A percentile compares a stretch with the other conserved stretches of the same genome.
Evolutionary conservation across 1,140 invertebrate genomes (phyloP).

Genomic region (Metopolophium dirhodum): DNA sequence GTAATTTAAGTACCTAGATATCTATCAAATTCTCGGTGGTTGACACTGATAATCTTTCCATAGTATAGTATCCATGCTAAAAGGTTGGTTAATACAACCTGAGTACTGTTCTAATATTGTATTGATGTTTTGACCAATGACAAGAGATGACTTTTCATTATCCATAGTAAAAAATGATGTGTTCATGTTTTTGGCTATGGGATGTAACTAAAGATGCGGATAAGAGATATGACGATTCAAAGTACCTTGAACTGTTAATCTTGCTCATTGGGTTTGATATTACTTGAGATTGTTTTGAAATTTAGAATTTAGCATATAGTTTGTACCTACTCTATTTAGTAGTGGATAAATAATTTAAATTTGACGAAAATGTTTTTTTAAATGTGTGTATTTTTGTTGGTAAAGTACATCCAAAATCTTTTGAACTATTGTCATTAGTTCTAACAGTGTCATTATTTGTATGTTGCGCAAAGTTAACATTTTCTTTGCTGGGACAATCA

Average conservation of each 20-base stretch:
- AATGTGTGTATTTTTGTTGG: background rate
- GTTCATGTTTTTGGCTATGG: background rate
- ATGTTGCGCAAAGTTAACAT: background rate
- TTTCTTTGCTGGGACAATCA: background rate
- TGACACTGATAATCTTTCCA: conserved; percentile 36
- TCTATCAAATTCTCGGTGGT: background rate
- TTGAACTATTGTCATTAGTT: background rate
- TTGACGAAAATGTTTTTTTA: background rate
- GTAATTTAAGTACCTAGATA: background rate
- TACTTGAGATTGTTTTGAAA: conserved; percentile 35
- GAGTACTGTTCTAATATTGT: background rate
- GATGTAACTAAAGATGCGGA: background rate
- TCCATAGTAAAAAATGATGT: conserved; percentile 3
- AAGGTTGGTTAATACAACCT: conserved; percentile 1
- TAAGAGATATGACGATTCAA: background rate
- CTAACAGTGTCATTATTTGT: background rate
- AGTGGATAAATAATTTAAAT: background rate
- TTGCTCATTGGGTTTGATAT: background rate
- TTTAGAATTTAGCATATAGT: background rate
- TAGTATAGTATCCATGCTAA: conserved; percentile 13
- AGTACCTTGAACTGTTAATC: background rate
- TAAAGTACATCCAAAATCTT: conserved; percentile 19
- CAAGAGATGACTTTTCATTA: background rate
- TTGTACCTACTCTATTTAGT: background rate
- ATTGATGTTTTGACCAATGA: background rate